These are phyloP conservation scores for Australoheros facetus DNA, from an alignment of 2,797 vertebrate species.

Conservation along the genomic window DNA sequence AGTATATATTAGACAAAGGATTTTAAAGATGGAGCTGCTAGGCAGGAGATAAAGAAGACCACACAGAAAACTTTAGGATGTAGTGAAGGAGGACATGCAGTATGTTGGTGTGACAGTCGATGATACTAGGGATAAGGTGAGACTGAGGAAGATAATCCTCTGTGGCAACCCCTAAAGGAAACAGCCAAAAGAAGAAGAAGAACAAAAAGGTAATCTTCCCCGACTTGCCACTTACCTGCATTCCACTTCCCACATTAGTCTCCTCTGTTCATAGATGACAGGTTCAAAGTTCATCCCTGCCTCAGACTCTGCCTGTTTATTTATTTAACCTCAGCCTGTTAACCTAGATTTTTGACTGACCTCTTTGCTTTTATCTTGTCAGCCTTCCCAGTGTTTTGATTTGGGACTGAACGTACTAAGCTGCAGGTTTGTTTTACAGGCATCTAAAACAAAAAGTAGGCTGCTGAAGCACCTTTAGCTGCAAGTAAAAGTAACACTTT, in stretches of 20 bases:
- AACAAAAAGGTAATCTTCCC: background rate
- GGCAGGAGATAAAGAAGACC: background rate
- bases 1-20: fast-evolving
- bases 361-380: background rate
- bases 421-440: background rate
- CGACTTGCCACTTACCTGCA: background rate
- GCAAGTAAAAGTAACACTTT: background rate
- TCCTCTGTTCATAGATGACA: too few species aligned
- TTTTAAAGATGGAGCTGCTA: background rate
- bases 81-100: background rate
- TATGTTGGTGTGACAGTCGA: too few species aligned
- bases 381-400: background rate
- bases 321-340: background rate
- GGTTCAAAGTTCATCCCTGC: background rate
- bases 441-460: background rate
- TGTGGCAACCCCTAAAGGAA: too few species aligned
- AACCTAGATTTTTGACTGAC: background rate
- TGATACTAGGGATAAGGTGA: too few species aligned
- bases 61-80: background rate
- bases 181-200: background rate
- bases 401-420: background rate
- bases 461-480: background rate
- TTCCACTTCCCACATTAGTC: too few species aligned
- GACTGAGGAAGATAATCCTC: too few species aligned
- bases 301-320: background rate